phyloP scores from a whole-genome alignment of 2,797 vertebrate species.

The Muraenolepis orangiensis region DNA sequence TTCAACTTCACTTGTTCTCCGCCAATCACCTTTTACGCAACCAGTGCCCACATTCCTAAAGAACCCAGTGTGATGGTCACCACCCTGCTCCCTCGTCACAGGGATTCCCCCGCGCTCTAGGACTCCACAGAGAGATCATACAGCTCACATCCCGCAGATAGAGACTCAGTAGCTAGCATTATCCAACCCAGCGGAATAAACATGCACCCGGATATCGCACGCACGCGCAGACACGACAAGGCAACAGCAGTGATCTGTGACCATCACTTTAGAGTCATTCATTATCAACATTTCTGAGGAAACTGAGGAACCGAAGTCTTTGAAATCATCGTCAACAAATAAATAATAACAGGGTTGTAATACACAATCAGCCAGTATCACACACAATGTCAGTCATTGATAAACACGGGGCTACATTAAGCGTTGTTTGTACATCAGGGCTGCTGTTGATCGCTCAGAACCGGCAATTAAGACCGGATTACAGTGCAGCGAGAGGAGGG shows the following conservation, averaged over 20 bases:
- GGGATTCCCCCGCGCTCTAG: constrained; percentile 42
- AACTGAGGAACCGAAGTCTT: background rate
- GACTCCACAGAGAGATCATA: constrained; percentile 26
- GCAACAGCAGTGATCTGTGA: background rate
- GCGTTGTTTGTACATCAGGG: background rate
- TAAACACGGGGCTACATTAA: background rate
- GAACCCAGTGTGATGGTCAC: constrained; percentile 36
- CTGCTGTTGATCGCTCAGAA: background rate
- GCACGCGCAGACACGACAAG: background rate
- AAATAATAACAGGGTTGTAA: background rate
- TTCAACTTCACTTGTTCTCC: too few species aligned
- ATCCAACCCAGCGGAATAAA: background rate
- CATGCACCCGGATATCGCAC: background rate
- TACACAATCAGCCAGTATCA: background rate
- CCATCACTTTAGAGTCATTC: background rate
- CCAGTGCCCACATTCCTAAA: constrained; percentile 25
- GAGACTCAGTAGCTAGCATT: background rate
- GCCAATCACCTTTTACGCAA: constrained; percentile 5
- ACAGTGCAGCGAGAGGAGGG: background rate
- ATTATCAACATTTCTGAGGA: too few species aligned
- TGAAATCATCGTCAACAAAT: background rate
- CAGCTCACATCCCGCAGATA: background rate
- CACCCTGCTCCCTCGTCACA: constrained; percentile 49
- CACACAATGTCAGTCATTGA: background rate
- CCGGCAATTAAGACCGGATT: background rate